Base-by-base conservation (phyloP, 2,888 invertebrate species). In the Camptogramma bilineatum region DNA sequence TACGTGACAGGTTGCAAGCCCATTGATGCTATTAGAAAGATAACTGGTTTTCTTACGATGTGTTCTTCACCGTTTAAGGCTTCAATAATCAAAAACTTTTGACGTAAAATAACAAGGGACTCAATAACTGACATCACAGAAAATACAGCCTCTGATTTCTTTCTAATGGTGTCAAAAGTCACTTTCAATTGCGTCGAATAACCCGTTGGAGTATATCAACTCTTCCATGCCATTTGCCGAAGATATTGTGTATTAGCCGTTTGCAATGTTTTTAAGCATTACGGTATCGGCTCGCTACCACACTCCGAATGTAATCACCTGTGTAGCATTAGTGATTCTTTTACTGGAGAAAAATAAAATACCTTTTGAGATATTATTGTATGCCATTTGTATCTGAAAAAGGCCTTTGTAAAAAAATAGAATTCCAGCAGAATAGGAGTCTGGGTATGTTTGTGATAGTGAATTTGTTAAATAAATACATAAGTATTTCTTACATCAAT, bases 171-270 rank as follows among this genome's bases (percentile, higher is more conserved):
- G 0, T 39, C 2, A 13, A 39, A 39, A 28, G 28, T 28, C 28
- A 8, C 8, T 13, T 17, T 44, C 28, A 18, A 39, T 54, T 54
- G 42, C 24, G 42, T 52, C 13, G 18, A 48, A 52, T 56, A 57
- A 53, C 63, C 52, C 55, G 19, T 66, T 62, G 13, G 19, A 64
- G 28, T 28, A 60, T 60, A 58, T 66, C 52, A 47, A 55, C 28
- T 51, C 56, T 63, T 67, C 63, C 63, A 10, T 67, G n/a, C 66
- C 66, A 66, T 66, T 66, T 62, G 66, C 34, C 7, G 9, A 13
- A 13, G 52, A 53, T 60, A 13, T 21, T 42, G 50, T 42, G 57
- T 51, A 53, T 52, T 54, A 34, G 28, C 21, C 51, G 9, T 53
- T 60, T 28, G 61, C 7, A 58, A 62, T 61, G 54, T 66, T 62